Evolutionary conservation across 2,797 vertebrate genomes (phyloP).

Genomic region (Alca torda): DNA sequence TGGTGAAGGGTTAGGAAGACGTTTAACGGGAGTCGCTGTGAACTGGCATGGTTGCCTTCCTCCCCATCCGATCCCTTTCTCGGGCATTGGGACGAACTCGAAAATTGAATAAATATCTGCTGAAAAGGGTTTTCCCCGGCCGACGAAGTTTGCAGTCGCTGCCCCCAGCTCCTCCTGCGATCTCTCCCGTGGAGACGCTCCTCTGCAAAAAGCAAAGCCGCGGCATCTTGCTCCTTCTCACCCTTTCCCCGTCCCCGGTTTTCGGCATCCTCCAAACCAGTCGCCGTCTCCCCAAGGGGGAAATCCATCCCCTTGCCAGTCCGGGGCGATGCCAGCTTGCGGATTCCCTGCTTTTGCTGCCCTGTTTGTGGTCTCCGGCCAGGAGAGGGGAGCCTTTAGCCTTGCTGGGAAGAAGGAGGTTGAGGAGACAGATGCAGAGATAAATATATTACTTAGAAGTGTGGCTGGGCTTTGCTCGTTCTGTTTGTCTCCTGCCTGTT

Average conservation of each 20-base stretch:
- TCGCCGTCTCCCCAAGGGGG: rapidly evolving
- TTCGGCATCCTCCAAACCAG: background rate
- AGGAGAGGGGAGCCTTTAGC: conserved; percentile 78
- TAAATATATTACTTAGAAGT: background rate
- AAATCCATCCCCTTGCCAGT: background rate
- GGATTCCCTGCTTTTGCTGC: background rate
- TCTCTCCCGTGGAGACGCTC: background rate
- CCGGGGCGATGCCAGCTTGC: background rate
- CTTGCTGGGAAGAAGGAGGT: conserved; percentile 43
- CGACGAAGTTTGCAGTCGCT: background rate
- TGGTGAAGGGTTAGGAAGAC: background rate
- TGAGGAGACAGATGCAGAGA: background rate
- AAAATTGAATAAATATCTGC: background rate
- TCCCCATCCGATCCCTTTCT: background rate
- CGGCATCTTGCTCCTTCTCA: background rate
- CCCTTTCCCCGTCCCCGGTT: background rate
- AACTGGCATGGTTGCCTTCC: background rate
- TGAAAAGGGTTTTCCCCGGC: background rate
- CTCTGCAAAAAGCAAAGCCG: background rate
- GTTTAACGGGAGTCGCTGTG: background rate
- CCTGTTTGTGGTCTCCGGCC: conserved; percentile 70
- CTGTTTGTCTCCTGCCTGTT: conserved; percentile 11
- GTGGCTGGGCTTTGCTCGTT: background rate
- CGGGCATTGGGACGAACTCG: too few relatives aligned
- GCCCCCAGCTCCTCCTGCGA: background rate